Evolutionary conservation across 2,888 invertebrate genomes (phyloP).

Genomic region (Cyclophora punctaria): DNA sequence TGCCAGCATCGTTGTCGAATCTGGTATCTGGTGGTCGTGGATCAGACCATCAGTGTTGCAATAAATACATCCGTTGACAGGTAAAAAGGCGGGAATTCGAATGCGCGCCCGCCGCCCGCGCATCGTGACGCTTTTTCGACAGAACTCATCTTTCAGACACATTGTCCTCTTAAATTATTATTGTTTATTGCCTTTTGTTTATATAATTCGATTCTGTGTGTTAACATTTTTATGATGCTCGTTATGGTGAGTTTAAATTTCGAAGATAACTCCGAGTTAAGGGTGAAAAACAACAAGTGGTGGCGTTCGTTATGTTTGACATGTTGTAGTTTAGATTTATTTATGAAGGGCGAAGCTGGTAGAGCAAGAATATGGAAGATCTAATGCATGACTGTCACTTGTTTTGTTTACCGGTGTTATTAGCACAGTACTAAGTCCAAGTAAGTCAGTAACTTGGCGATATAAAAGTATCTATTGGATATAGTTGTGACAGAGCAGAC

Average conservation of each 20-base stretch:
- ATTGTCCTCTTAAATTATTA: slow-evolving; percentile 25
- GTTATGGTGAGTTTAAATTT: not conserved
- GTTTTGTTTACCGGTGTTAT: too few relatives aligned
- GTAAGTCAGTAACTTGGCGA: too few relatives aligned
- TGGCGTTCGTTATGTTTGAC: slow-evolving; percentile 2
- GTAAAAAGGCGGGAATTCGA: slow-evolving; percentile 63
- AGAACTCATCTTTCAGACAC: slow-evolving; percentile 49
- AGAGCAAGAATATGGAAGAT: too few relatives aligned
- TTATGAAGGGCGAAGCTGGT: too few relatives aligned
- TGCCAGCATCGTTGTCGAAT: slow-evolving; percentile 59
- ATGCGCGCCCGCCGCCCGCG: slow-evolving; percentile 58
- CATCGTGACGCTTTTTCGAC: slow-evolving; percentile 49
- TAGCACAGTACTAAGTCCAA: too few relatives aligned
- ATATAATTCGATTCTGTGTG: slow-evolving; percentile 1
- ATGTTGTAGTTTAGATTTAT: too few relatives aligned
- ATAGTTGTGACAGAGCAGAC: too few relatives aligned
- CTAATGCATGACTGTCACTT: too few relatives aligned
- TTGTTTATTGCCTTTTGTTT: slow-evolving; percentile 24
- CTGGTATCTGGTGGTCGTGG: slow-evolving; percentile 45
- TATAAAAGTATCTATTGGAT: too few relatives aligned
- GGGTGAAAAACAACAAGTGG: not conserved
- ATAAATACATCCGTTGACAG: slow-evolving; percentile 61
- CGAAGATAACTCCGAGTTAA: too few relatives aligned
- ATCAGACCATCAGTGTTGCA: slow-evolving; percentile 51
- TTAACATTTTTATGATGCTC: too few relatives aligned